Evolutionary conservation across 2,888 invertebrate genomes (phyloP).

Genomic region (Agrochola lychnidis): DNA sequence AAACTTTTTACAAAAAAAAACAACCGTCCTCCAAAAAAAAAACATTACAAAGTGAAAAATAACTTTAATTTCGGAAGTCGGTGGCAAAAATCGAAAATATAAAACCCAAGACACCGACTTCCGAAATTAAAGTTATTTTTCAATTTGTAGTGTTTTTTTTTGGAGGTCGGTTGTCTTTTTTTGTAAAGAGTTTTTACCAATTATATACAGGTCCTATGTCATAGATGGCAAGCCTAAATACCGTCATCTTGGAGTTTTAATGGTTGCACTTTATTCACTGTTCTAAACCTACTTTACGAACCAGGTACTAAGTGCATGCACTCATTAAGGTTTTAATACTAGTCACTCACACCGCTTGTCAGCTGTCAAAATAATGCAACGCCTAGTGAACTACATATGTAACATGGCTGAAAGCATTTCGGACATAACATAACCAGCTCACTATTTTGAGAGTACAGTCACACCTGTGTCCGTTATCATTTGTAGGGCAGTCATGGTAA

Average conservation of each 20-base stretch:
- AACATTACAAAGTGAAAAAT: too few relatives aligned
- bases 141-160: too few relatives aligned
- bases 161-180: too few relatives aligned
- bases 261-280: background rate
- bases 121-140: too few relatives aligned
- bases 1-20: too few relatives aligned
- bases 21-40: too few relatives aligned
- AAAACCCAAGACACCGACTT: too few relatives aligned
- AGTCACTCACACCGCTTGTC: background rate
- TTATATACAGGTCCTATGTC: too few relatives aligned
- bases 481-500: too few relatives aligned
- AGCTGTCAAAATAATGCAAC: slow-evolving; percentile 27
- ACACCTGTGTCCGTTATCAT: background rate
- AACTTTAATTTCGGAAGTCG: too few relatives aligned
- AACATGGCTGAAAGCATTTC: slow-evolving; percentile 8
- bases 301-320: slow-evolving; percentile 27
- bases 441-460: background rate
- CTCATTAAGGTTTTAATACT: slow-evolving; percentile 17
- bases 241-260: background rate
- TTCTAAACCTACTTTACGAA: background rate
- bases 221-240: background rate
- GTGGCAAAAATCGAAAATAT: too few relatives aligned
- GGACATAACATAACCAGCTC: background rate
- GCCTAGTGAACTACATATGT: background rate
- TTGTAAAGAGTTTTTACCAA: too few relatives aligned